A percentile compares a stretch with the other conserved stretches of the same genome.
Evolutionary conservation across 2,113 vertebrate genomes (phyloP).

Genomic region (Vireo altiloquus): DNA sequence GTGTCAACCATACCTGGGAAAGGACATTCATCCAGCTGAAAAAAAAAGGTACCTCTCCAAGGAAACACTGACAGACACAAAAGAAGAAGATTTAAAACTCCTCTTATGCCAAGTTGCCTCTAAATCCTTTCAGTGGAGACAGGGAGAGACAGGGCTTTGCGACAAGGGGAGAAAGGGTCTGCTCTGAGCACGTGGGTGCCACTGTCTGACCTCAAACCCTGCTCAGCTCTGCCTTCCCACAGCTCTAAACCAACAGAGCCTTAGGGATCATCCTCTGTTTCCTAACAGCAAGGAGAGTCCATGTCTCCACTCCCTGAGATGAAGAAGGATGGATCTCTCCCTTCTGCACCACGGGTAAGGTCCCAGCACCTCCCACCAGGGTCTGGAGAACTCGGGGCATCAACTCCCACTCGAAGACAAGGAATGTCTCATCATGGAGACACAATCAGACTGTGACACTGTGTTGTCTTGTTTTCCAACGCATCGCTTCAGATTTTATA

Average conservation of each 20-base stretch:
- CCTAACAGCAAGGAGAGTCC: not conserved
- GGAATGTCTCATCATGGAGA: not conserved
- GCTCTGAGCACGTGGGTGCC: fast-evolving
- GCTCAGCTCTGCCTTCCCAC: not conserved
- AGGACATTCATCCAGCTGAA: not conserved
- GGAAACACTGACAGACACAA: not conserved
- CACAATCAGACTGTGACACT: fast-evolving
- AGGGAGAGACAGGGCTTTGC: not conserved
- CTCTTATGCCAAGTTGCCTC: not conserved
- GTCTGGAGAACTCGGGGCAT: not conserved
- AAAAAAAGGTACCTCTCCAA: not conserved
- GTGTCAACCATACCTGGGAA: not conserved
- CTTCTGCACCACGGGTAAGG: not conserved
- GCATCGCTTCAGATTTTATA: not conserved
- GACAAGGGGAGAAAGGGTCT: not conserved
- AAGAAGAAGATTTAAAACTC: not conserved
- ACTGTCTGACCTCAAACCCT: not conserved
- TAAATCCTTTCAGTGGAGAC: not conserved
- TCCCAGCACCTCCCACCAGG: not conserved
- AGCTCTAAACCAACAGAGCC: not conserved
- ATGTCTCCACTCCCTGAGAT: not conserved
- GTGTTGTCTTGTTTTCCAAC: not conserved
- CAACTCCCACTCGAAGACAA: not conserved
- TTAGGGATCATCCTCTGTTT: not conserved
- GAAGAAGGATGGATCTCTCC: not conserved